These are phyloP conservation scores for Sciurus carolinensis DNA, from an alignment of 2,797 vertebrate genomes.

Conservation along the genomic window DNA sequence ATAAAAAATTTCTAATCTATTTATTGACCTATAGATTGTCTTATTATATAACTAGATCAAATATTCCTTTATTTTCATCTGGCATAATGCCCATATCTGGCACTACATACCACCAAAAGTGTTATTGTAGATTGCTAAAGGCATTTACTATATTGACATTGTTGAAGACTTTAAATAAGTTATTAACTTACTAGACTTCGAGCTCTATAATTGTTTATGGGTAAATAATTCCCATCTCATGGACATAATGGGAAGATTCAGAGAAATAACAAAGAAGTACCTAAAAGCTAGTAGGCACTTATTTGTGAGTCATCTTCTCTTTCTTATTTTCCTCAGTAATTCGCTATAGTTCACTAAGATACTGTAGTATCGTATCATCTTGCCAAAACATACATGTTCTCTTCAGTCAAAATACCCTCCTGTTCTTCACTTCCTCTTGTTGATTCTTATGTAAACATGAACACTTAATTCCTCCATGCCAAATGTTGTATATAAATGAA, in stretches of 20 bases:
- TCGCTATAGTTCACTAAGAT: not conserved
- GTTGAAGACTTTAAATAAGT: slow-evolving; percentile 5
- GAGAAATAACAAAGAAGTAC: slow-evolving; percentile 27
- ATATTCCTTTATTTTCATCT: slow-evolving; percentile 32
- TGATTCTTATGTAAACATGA: slow-evolving; percentile 56
- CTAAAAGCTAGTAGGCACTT: slow-evolving; percentile 26
- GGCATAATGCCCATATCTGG: not conserved
- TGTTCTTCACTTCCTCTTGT: slow-evolving; percentile 60
- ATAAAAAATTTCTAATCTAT: not conserved
- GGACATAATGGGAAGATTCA: not conserved
- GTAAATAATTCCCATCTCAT: slow-evolving; percentile 17
- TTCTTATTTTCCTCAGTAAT: slow-evolving; percentile 48
- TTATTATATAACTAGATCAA: slow-evolving; percentile 34
- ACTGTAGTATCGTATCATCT: slow-evolving; percentile 58
- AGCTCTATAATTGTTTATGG: slow-evolving; percentile 2
- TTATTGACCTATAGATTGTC: not conserved
- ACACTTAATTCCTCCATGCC: not conserved
- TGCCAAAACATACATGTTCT: slow-evolving; percentile 49
- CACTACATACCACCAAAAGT: not conserved
- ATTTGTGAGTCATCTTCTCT: slow-evolving; percentile 35
- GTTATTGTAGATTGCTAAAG: not conserved
- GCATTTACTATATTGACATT: slow-evolving; percentile 1
- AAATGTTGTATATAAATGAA: slow-evolving; percentile 66
- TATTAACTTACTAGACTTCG: slow-evolving; percentile 14
- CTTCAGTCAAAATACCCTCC: slow-evolving; percentile 58